Evolutionary conservation across 2,888 invertebrate genomes (phyloP).

Genomic region (Priocnemis perturbator): DNA sequence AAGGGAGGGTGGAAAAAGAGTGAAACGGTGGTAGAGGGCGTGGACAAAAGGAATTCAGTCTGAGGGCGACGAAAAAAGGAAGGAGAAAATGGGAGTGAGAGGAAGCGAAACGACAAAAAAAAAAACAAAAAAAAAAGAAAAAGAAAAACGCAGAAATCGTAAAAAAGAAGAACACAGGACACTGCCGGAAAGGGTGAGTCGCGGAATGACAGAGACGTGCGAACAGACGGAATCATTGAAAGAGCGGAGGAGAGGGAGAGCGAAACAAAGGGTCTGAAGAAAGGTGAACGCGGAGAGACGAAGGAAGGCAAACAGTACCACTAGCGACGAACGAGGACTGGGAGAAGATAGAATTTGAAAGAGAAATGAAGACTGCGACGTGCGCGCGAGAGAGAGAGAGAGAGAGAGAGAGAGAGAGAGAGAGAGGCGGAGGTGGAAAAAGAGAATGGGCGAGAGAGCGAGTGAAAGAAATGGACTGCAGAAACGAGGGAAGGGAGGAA

Average conservation of each 20-base stretch:
- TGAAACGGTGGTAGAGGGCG: not conserved
- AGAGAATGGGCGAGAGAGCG: too few species aligned
- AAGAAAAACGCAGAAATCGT: conserved; percentile 6
- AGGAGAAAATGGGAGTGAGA: conserved; percentile 2
- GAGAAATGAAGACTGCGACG: too few species aligned
- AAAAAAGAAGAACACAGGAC: not conserved
- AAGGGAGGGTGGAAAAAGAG: not conserved
- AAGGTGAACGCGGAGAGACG: conserved; percentile 17
- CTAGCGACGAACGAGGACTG: too few species aligned
- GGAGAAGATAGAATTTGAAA: too few species aligned
- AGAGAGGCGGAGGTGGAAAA: too few species aligned
- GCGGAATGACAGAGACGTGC: not conserved
- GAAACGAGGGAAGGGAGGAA: conserved; percentile 13
- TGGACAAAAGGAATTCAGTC: not conserved
- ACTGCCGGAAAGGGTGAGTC: not conserved
- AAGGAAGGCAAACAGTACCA: conserved; percentile 22
- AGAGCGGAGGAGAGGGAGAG: not conserved
- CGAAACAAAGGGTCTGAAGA: conserved; percentile 12
- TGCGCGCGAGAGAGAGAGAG: too few species aligned
- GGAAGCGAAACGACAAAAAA: too few species aligned
- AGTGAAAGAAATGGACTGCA: conserved; percentile 54
- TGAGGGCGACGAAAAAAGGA: conserved; percentile 7
- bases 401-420: too few species aligned
- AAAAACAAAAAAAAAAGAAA: too few species aligned
- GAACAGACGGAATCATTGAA: not conserved